Percentiles rank a stretch among this genome's conserved stretches.
Conservation (phyloP, 92 coral and sea anemone species). For the Pocillopora meandrina region DNA sequence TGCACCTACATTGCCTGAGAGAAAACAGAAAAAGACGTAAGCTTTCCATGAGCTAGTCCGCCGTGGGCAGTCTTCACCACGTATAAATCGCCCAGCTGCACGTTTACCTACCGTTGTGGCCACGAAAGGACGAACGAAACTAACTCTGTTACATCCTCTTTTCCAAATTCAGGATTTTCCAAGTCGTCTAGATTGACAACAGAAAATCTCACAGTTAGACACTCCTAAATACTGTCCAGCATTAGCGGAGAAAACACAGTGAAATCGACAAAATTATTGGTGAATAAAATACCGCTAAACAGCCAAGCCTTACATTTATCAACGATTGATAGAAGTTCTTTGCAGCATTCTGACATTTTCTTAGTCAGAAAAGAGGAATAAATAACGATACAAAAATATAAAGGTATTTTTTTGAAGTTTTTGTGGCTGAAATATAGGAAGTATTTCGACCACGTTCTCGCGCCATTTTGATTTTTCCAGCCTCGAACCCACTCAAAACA, state of each 20-base stretch:
- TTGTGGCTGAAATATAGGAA: constrained; percentile 48
- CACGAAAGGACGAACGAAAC: constrained; percentile 89
- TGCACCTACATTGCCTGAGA: constrained; percentile 92
- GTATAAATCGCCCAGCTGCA: neutral
- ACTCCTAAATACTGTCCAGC: neutral
- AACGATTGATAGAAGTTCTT: constrained; percentile 83
- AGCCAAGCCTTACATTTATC: constrained; percentile 78
- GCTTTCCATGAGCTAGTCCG: neutral
- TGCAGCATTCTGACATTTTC: constrained; percentile 98
- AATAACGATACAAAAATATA: constrained; percentile 15
- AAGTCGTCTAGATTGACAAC: constrained; percentile 66
- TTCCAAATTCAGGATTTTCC: constrained; percentile 83
- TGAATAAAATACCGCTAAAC: neutral
- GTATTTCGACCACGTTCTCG: constrained; percentile 68
- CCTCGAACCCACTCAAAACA: constrained; percentile 36
- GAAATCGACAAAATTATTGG: neutral
- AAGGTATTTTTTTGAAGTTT: constrained; percentile 61
- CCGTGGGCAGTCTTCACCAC: no score
- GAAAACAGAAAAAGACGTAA: neutral
- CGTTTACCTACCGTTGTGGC: constrained; percentile 88
- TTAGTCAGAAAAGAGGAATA: constrained; percentile 22
- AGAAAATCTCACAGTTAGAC: constrained; percentile 9
- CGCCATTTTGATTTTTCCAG: constrained; percentile 80
- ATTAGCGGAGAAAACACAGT: neutral
- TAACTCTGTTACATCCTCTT: constrained; percentile 79